phyloP scores from a whole-genome alignment of 2,113 vertebrate genomes.

The Muntiacus muntjak region DNA sequence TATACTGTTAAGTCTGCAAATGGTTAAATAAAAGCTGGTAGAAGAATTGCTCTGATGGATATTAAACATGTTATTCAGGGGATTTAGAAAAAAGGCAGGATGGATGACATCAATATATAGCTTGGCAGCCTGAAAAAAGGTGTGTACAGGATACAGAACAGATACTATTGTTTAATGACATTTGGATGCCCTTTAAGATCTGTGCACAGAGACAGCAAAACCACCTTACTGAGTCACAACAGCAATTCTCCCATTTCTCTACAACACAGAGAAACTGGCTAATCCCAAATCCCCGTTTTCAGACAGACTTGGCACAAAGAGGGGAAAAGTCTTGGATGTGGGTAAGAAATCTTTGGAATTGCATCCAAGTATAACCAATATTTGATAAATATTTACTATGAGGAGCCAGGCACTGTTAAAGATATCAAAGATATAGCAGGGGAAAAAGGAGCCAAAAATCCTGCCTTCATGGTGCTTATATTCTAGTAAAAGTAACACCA shows the following conservation, averaged over 20 bases:
- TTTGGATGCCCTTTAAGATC: constrained; percentile 12
- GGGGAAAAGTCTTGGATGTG: background rate
- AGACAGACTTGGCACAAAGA: background rate
- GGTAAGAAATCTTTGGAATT: constrained; percentile 32
- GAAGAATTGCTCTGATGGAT: background rate
- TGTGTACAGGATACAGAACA: background rate
- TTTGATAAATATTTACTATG: constrained; percentile 23
- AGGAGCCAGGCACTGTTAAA: background rate
- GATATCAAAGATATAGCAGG: background rate
- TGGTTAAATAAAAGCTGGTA: background rate
- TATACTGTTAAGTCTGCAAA: background rate
- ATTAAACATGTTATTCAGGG: background rate
- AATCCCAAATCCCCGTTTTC: background rate
- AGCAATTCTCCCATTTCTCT: background rate
- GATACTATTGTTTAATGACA: background rate
- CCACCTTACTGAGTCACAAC: background rate
- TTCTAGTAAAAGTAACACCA: background rate
- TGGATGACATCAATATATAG: background rate
- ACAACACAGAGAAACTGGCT: background rate
- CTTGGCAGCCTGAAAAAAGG: background rate
- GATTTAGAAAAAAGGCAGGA: constrained; percentile 9
- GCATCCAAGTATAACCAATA: background rate
- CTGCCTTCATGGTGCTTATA: background rate
- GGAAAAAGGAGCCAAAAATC: background rate
- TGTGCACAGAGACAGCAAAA: background rate